Evolutionary conservation across 2,888 invertebrate genomes (phyloP), one percentile per base, ranked within the genome.

Genomic region (Drosophila barbarae): DNA sequence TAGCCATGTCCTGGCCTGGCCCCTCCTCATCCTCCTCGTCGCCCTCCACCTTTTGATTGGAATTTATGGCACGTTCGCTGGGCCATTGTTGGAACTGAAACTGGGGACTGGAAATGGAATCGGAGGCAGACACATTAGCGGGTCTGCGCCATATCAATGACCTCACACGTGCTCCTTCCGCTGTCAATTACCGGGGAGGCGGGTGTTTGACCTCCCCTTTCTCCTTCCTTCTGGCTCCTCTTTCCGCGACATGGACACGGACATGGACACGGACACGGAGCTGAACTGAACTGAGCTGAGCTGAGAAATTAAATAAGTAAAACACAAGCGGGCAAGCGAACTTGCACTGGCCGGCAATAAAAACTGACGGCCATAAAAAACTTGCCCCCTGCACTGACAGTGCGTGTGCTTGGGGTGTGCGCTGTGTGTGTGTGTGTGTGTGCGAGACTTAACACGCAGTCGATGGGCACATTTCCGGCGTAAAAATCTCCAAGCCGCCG

Each of bases 391-490:
- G 46, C 30, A 49, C 41, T 26, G 50, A 28, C 46, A 54, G 52
- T 47, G 65, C 35, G 53, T 54, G 30, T 23, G 44, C 35, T 15
- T 13, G 30, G 49, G 54, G 21, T 65, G 39, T 50, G 26, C 35
- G 15, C 6, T 52, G 36, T 68, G 15, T 61, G 51, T 18, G 18
- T 18, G 18, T 18, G 18, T 18, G 18, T 67, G 69, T 74, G 76
- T 72, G 78, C 51, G 67, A 64, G 76, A 79, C 69, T 82, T 84
- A 80, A 76, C 81, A 83, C 85, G 85, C 83, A 79, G 73, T 75
- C 83, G 77, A 75, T 75, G 77, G 77, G 71, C 83, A 75, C 85
- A 79, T 75, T 85, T 83, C 85, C 80, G 83, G 77, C 77, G 77
- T 75, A 71, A 81, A 84, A 77, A 80, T 81, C 78, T 81, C 69